These are phyloP conservation scores for Podarcis muralis DNA, from an alignment of 2,113 vertebrate genomes.

Conservation along the genomic window DNA sequence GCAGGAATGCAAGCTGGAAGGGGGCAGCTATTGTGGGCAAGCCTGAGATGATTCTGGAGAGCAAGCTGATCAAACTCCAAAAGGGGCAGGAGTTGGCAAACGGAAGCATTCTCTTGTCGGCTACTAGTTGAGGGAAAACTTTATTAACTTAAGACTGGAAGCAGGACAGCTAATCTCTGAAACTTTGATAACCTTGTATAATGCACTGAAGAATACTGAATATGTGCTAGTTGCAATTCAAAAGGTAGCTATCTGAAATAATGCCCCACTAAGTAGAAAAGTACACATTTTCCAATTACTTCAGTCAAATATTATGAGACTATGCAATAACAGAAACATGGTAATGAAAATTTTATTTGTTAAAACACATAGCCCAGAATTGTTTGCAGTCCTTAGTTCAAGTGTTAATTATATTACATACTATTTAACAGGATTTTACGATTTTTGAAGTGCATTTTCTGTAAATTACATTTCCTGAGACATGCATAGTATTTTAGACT, in stretches of 20 bases:
- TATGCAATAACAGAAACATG: conserved; percentile 14
- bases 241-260: background rate
- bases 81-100: background rate
- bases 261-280: background rate
- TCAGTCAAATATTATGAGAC: conserved; percentile 3
- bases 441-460: conserved; percentile 14
- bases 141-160: background rate
- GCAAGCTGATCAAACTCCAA: background rate
- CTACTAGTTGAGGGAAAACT: too few species aligned
- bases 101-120: background rate
- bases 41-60: background rate
- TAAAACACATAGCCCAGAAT: background rate
- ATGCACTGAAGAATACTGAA: background rate
- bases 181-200: background rate
- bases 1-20: background rate
- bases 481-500: conserved; percentile 1
- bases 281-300: background rate
- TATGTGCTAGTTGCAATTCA: background rate
- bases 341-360: conserved; percentile 31
- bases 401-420: conserved; percentile 20
- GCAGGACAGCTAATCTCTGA: background rate
- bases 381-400: background rate
- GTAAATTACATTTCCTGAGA: conserved; percentile 29
- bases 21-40: background rate
- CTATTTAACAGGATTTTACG: background rate